A percentile compares a stretch with the other conserved stretches of the same genome.
phyloP scores from a whole-genome alignment of 2,888 invertebrate species.

The Calameuta pallipes region DNA sequence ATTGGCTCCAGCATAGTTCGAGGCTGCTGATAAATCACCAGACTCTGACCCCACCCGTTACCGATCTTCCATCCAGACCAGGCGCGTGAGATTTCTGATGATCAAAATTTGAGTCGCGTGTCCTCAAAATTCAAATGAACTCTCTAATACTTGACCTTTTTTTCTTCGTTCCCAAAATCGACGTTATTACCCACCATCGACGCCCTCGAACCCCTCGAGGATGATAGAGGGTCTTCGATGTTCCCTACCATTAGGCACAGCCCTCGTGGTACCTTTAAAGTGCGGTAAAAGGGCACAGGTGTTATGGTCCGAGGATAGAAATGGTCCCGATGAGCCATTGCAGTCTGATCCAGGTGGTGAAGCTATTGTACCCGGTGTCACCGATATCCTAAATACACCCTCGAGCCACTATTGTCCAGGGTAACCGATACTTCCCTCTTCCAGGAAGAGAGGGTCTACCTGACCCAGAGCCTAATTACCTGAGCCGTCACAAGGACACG shows the following conservation, averaged over 20 bases:
- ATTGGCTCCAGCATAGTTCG: background rate
- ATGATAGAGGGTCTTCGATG: background rate
- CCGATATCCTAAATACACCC: conserved; percentile 55
- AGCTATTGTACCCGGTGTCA: conserved; percentile 49
- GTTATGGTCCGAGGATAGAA: conserved; percentile 16
- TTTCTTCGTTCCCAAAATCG: background rate
- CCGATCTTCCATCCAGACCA: background rate
- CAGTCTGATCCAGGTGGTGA: conserved; percentile 41
- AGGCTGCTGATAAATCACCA: background rate
- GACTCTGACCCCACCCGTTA: background rate
- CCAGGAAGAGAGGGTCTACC: conserved; percentile 12
- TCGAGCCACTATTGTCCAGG: conserved; percentile 40
- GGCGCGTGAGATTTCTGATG: background rate
- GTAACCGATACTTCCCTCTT: conserved; percentile 45
- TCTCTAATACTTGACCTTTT: background rate
- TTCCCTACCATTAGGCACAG: background rate
- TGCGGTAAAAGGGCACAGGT: conserved; percentile 11
- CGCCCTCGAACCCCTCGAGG: background rate
- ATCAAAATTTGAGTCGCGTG: background rate
- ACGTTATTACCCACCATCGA: background rate
- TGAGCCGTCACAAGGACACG: background rate
- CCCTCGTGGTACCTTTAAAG: background rate
- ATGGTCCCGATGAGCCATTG: conserved; percentile 15
- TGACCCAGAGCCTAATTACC: conserved; percentile 26
- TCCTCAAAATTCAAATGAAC: background rate